phyloP scores from a whole-genome alignment of 37 sponge, comb jelly and placozoan species.

The Cladorhizidae sp. region DNA sequence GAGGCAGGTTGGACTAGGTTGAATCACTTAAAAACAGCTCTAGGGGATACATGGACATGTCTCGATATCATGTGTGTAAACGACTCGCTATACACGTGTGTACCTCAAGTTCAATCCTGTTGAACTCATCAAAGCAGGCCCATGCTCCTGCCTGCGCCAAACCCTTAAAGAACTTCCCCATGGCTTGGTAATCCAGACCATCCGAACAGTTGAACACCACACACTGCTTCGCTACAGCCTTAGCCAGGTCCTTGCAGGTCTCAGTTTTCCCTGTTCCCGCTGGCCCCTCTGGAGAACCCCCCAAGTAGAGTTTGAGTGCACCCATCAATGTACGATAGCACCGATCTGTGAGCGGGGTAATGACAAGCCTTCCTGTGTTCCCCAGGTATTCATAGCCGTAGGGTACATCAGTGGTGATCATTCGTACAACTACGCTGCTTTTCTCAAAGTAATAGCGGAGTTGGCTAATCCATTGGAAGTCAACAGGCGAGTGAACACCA shows the following conservation, averaged over 20 bases:
- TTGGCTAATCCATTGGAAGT: conserved; percentile 99
- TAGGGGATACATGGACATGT: too few species aligned
- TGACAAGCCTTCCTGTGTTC: conserved; percentile 97
- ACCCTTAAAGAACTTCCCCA: conserved; percentile 99
- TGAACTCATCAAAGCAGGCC: conserved; percentile 99
- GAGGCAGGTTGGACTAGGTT: too few species aligned
- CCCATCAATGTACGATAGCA: conserved; percentile 99
- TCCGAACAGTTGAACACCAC: conserved; percentile 99
- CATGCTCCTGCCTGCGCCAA: conserved; percentile 99
- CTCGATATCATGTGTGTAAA: too few species aligned
- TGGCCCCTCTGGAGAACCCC: conserved; percentile 98
- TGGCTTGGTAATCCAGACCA: conserved; percentile 98
- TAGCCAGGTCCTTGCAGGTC: conserved; percentile 97
- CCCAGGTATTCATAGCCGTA: conserved; percentile 99
- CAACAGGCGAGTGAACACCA: conserved; percentile 62
- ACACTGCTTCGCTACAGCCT: conserved; percentile 99
- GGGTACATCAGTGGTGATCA: conserved; percentile 96
- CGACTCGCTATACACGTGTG: conserved; percentile 3
- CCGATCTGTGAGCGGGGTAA: conserved; percentile 97
- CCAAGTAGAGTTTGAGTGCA: conserved; percentile 94
- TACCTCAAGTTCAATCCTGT: conserved; percentile 96
- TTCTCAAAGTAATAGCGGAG: conserved; percentile 95
- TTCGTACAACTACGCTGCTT: conserved; percentile 76
- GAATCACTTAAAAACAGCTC: too few species aligned
- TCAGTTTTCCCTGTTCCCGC: conserved; percentile 96